These are phyloP conservation scores for Pheosia gnoma DNA, from an alignment of 2,888 invertebrate species.

Conservation along the genomic window DNA sequence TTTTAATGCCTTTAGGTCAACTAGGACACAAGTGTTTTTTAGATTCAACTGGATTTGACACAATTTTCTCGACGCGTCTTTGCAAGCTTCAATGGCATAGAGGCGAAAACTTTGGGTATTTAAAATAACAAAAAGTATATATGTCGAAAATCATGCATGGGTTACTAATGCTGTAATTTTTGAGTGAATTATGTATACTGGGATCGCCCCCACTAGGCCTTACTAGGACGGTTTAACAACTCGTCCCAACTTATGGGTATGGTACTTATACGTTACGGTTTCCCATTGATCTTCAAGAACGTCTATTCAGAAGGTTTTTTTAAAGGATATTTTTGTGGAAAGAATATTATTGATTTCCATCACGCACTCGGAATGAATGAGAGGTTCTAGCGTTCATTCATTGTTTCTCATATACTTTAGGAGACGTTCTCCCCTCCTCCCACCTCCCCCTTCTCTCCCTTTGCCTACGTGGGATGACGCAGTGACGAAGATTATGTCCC, in stretches of 20 bases:
- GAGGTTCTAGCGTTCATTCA: conserved; percentile 19
- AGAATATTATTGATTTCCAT: conserved; percentile 1
- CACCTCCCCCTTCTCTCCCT: not conserved
- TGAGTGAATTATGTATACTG: too few species aligned
- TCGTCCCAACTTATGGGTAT: too few species aligned
- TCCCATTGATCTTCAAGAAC: not conserved
- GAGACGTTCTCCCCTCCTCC: not conserved
- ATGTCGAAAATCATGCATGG: too few species aligned
- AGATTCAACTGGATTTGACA: too few species aligned
- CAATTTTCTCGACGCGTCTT: too few species aligned
- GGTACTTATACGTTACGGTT: too few species aligned
- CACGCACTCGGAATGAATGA: conserved; percentile 1
- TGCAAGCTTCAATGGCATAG: too few species aligned
- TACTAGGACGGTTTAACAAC: too few species aligned
- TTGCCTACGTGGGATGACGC: conserved; percentile 29
- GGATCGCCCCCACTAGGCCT: too few species aligned
- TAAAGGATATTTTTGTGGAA: not conserved
- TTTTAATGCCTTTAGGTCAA: conserved; percentile 12
- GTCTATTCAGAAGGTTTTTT: not conserved
- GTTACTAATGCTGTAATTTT: too few species aligned
- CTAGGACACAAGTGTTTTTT: conserved; percentile 4
- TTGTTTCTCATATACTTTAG: conserved; percentile 5
- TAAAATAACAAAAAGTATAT: too few species aligned
- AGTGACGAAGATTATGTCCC: conserved; percentile 23
- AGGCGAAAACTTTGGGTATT: too few species aligned